phyloP scores from a whole-genome alignment of 2,113 vertebrate genomes.

The Lamprologus lemairii region DNA sequence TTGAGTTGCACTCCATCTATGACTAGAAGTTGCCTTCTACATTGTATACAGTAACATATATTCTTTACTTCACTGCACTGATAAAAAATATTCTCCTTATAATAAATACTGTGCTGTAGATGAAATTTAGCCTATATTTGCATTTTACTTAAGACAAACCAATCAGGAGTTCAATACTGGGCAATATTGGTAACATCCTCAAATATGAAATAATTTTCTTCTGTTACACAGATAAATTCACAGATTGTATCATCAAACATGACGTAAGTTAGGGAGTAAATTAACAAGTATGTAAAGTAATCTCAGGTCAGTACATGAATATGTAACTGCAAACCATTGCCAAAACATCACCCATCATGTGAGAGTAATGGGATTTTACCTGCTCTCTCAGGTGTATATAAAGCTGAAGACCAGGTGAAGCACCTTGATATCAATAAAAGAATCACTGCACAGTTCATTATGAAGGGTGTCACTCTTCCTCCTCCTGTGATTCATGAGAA shows the following conservation, averaged over 20 bases:
- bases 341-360: neutral
- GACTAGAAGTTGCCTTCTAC: neutral
- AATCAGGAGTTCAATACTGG: neutral
- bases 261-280: accelerated
- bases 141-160: neutral
- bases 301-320: neutral
- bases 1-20: neutral
- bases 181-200: neutral
- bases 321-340: neutral
- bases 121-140: neutral
- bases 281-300: neutral
- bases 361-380: constrained; percentile 29
- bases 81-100: neutral
- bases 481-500: constrained; percentile 11
- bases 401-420: constrained; percentile 38
- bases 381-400: constrained; percentile 19
- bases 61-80: neutral
- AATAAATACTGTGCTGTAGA: neutral
- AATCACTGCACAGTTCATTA: constrained; percentile 46
- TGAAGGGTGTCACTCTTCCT: neutral
- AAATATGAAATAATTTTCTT: neutral
- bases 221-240: neutral
- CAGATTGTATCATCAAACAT: neutral
- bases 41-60: neutral
- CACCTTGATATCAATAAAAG: constrained; percentile 30